Conservation (phyloP, 2,113 vertebrate species). For the Phyllostomus hastatus region DNA sequence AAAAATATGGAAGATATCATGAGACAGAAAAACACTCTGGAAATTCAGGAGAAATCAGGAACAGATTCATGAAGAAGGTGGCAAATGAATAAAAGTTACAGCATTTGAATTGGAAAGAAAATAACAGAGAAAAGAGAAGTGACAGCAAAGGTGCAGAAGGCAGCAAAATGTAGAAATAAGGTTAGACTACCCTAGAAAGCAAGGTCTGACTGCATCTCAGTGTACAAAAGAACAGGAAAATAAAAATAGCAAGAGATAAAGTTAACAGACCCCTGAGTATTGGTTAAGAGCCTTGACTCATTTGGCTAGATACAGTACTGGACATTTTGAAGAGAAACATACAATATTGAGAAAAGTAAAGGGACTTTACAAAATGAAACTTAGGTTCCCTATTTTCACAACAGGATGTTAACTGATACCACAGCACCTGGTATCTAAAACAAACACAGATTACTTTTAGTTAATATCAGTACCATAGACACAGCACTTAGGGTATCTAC, state of each 20-base stretch:
- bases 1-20: neutral
- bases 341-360: neutral
- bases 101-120: neutral
- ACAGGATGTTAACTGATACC: neutral
- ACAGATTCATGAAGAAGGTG: neutral
- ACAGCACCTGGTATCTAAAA: neutral
- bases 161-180: neutral
- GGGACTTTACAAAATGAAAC: neutral
- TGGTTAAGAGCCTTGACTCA: neutral
- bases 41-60: neutral
- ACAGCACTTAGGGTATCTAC: neutral
- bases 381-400: neutral
- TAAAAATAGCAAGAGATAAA: neutral
- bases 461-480: neutral
- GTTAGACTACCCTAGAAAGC: neutral
- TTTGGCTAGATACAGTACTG: neutral
- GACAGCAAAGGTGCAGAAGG: neutral
- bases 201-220: neutral
- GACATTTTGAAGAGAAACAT: neutral
- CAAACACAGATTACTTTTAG: neutral
- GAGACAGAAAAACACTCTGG: neutral
- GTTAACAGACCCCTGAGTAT: neutral
- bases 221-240: neutral
- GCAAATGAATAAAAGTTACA: neutral
- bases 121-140: neutral